Evolutionary conservation across 2,113 vertebrate species (phyloP).

Genomic region (Tamias sibiricus): DNA sequence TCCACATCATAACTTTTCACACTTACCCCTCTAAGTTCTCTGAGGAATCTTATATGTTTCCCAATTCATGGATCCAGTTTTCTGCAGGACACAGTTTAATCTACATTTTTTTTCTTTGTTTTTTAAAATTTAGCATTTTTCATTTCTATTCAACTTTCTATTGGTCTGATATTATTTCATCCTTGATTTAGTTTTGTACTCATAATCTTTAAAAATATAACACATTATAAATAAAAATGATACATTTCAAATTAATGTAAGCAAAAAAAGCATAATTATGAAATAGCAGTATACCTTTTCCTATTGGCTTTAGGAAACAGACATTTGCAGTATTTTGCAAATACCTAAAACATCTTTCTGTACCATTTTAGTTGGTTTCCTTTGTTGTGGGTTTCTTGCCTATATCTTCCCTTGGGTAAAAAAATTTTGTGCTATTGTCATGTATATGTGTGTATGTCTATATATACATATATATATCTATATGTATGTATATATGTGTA

Average conservation of each 20-base stretch:
- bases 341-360: background rate
- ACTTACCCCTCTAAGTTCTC: background rate
- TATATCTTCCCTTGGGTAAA: background rate
- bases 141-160: background rate
- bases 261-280: background rate
- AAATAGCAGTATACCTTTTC: background rate
- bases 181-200: background rate
- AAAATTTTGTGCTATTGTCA: background rate
- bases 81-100: background rate
- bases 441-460: too few species aligned
- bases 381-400: too few species aligned
- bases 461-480: too few species aligned
- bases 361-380: too few species aligned
- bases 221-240: background rate
- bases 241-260: background rate
- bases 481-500: too few species aligned
- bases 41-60: background rate
- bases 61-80: background rate
- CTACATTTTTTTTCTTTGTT: background rate
- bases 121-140: background rate
- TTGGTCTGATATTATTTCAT: background rate
- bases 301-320: background rate
- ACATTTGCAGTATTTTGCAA: background rate
- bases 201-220: background rate
- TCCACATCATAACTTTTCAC: background rate